A percentile compares a stretch with the other conserved stretches of the same genome.
These are phyloP conservation scores for Pitta sordida DNA, from an alignment of 2,113 vertebrate species.

Conservation along the genomic window DNA sequence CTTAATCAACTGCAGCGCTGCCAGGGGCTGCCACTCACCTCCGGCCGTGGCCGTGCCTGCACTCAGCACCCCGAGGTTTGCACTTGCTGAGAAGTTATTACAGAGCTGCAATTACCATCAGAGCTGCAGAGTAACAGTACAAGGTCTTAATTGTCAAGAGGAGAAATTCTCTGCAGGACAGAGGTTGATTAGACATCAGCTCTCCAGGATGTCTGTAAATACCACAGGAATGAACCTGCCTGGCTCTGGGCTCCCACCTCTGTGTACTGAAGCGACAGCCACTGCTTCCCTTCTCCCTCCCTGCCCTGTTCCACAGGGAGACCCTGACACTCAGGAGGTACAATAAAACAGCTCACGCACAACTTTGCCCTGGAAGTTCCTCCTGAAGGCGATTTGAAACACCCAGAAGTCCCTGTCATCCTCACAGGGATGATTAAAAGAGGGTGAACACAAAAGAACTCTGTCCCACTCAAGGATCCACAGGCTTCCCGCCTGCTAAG, in stretches of 20 bases:
- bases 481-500: not conserved
- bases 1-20: not conserved
- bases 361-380: not conserved
- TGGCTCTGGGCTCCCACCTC: not conserved
- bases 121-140: not conserved
- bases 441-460: not conserved
- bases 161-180: not conserved
- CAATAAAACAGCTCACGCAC: not conserved
- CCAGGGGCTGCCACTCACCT: not conserved
- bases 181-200: not conserved
- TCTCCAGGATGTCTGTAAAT: not conserved
- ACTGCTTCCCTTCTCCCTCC: not conserved
- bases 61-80: not conserved
- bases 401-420: not conserved
- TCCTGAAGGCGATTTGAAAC: not conserved
- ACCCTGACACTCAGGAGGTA: not conserved
- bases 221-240: not conserved
- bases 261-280: not conserved
- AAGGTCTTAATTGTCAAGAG: not conserved
- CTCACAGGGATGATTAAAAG: not conserved
- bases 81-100: not conserved
- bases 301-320: not conserved
- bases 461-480: not conserved
- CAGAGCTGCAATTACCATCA: slow-evolving; percentile 20
- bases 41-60: not conserved